A percentile compares a stretch with the other conserved stretches of the same genome.
phyloP scores from a whole-genome alignment of 2,113 vertebrate species.

The Ploceus nigricollis region DNA sequence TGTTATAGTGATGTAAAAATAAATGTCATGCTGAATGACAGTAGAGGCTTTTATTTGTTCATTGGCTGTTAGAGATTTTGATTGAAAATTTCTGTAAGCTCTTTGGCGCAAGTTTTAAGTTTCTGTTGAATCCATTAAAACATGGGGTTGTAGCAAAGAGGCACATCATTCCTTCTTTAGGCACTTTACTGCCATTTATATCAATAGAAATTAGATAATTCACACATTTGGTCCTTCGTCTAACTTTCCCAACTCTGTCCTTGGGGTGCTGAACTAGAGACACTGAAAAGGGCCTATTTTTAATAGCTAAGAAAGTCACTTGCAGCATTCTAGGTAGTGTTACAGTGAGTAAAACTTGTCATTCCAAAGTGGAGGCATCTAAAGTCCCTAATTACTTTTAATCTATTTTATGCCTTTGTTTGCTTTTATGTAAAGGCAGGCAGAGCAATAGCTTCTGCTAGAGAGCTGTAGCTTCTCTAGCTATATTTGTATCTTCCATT shows the following conservation, averaged over 20 bases:
- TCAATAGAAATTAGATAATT: slow-evolving; percentile 40
- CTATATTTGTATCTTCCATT: background rate
- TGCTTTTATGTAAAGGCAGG: background rate
- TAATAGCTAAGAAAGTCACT: background rate
- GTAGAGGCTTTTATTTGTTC: background rate
- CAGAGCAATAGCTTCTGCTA: background rate
- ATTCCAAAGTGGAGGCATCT: background rate
- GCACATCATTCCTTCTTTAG: background rate
- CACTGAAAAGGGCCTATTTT: background rate
- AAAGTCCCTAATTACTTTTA: background rate
- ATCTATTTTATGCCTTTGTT: background rate
- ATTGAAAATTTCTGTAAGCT: background rate
- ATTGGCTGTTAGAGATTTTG: background rate
- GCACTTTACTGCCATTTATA: background rate
- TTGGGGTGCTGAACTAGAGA: background rate
- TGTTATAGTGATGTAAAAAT: background rate
- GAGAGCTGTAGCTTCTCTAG: background rate
- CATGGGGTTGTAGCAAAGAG: background rate
- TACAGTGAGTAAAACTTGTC: background rate
- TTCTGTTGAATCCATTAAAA: slow-evolving; percentile 35
- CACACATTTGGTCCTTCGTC: background rate
- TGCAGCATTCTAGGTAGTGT: background rate
- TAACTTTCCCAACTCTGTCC: background rate
- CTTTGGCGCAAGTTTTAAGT: background rate
- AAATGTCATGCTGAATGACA: background rate